Percentiles rank a stretch among this genome's conserved stretches.
Evolutionary conservation across 2,888 invertebrate species (phyloP).

Genomic region (Epicampocera succincta): DNA sequence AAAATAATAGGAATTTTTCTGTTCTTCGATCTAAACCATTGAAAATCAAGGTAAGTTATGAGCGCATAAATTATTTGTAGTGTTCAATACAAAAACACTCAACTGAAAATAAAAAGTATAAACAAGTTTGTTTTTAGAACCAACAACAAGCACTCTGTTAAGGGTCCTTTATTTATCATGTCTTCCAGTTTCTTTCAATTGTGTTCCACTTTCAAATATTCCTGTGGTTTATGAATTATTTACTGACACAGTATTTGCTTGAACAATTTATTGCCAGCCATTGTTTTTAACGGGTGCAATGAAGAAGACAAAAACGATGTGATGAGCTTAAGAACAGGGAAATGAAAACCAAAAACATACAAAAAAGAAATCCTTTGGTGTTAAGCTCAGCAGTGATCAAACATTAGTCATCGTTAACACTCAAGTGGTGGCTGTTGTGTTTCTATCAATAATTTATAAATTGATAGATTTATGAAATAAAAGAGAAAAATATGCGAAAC

Average conservation of each 20-base stretch:
- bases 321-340: slow-evolving; percentile 8
- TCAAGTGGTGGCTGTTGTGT: slow-evolving; percentile 55
- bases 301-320: background rate
- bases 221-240: slow-evolving; percentile 52
- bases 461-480: slow-evolving; percentile 67
- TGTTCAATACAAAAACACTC: slow-evolving; percentile 27
- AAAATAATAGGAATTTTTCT: slow-evolving; percentile 57
- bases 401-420: slow-evolving; percentile 61
- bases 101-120: background rate
- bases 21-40: slow-evolving; percentile 30
- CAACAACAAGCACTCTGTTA: background rate
- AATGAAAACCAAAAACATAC: background rate
- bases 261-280: slow-evolving; percentile 66
- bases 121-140: background rate
- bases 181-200: slow-evolving; percentile 24
- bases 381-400: slow-evolving; percentile 60
- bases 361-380: slow-evolving; percentile 19
- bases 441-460: slow-evolving; percentile 68
- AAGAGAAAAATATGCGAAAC: background rate
- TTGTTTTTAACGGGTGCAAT: slow-evolving; percentile 52
- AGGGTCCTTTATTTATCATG: slow-evolving; percentile 40
- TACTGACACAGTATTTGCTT: slow-evolving; percentile 58
- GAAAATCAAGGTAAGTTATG: slow-evolving; percentile 69
- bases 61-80: slow-evolving; percentile 66
- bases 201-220: slow-evolving; percentile 14